Base-by-base conservation (phyloP, 2,113 vertebrate genomes). In the Pampusana beccarii region DNA sequence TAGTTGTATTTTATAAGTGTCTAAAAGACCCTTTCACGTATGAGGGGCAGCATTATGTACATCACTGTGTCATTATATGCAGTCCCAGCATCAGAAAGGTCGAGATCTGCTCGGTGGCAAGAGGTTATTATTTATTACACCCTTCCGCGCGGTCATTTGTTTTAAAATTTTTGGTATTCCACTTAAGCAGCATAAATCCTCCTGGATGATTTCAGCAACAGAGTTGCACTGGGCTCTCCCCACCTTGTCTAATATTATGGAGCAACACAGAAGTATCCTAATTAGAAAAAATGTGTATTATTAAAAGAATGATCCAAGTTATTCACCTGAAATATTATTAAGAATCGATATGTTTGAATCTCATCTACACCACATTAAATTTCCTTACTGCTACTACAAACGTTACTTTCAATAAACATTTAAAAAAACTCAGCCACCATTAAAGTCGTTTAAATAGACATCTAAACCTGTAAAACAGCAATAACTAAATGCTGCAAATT, bases 401-500 rank as follows among this genome's bases (percentile, higher is more conserved):
- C 5, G 23, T 82, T 88, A 80, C 66, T 77, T 75, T 72, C 18
- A 92, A 88, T 50, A 62, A 94, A 58, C 6, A 42, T 61, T 86
- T 70, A 4, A 12, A 25, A 93, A 97, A 90, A 38, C 42, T 82
- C 82, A 82, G 48, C 36, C 50, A 62, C 44, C 83, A 80, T 58
- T 93, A 54, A 38, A 91, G 69, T 83, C n/a, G 36, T 91, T 97
- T 94, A 92, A 97, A 93, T 56, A 95, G 75, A 95, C 66, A 92
- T 50, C 80, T 89, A 95, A 96, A 93, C 87, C 66, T n/a, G 25
- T 57, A 56, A 88, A 91, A 73, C 79, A 97, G 80, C 88, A 95
- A 96, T 95, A 97, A 94, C 61, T 91, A 94, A 97, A 97, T 65
- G 81, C 70, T 92, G 82, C 26, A 75, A 96, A 97, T 97, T 95